phyloP scores from a whole-genome alignment of 1,140 invertebrate species.

The Pogonognathellus flavescens region DNA sequence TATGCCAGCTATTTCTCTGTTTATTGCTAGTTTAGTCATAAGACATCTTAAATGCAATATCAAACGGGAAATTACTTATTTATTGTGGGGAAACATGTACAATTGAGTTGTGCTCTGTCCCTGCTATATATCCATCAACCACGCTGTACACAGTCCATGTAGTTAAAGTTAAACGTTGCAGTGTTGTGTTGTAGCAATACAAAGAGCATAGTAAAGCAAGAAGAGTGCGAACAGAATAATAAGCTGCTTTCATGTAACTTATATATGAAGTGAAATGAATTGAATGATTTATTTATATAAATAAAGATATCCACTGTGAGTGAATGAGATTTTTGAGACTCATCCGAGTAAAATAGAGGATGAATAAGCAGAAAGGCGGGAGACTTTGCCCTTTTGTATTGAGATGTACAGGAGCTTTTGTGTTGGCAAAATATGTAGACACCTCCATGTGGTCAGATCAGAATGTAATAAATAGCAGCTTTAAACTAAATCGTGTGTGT shows the following conservation, averaged over 20 bases:
- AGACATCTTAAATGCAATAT: neutral
- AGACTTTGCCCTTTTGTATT: conserved; percentile 47
- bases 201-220: neutral
- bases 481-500: neutral
- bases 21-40: no score
- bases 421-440: conserved; percentile 32
- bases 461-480: neutral
- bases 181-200: neutral
- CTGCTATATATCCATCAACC: neutral
- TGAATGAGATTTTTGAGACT: conserved; percentile 48
- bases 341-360: conserved; percentile 44
- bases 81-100: neutral
- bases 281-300: conserved; percentile 51
- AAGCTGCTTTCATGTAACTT: conserved; percentile 20
- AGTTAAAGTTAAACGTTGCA: no score
- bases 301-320: conserved; percentile 31
- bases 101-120: neutral
- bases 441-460: conserved; percentile 44
- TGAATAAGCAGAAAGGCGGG: conserved; percentile 49
- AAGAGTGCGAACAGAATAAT: conserved; percentile 24
- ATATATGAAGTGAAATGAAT: conserved; percentile 25
- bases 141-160: neutral
- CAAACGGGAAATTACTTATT: neutral
- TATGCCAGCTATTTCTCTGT: no score
- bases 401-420: conserved; percentile 23